phyloP scores from a whole-genome alignment of 2,888 invertebrate species.

The Aporophyla nigra region DNA sequence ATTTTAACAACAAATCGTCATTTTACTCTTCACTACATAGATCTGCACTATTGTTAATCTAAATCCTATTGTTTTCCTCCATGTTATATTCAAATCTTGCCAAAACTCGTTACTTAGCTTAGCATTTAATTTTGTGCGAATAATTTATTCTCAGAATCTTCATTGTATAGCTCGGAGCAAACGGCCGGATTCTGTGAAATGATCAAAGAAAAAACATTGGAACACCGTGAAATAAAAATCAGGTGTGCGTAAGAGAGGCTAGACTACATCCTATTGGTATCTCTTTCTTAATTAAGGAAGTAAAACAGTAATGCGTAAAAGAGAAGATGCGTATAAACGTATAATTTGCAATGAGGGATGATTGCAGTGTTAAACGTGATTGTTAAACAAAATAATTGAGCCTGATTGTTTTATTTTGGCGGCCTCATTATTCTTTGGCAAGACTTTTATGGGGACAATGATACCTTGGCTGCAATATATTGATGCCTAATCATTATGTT shows the following conservation, averaged over 20 bases:
- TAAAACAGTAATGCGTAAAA: conserved; percentile 41
- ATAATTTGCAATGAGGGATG: conserved; percentile 47
- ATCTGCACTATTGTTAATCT: background rate
- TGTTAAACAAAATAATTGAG: conserved; percentile 50
- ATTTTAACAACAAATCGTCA: background rate
- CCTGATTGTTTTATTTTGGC: conserved; percentile 55
- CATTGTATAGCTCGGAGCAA: conserved; percentile 60
- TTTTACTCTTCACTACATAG: background rate
- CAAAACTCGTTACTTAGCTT: conserved; percentile 34
- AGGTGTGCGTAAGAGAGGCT: conserved; percentile 45
- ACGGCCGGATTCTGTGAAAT: conserved; percentile 60
- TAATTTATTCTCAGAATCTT: conserved; percentile 64
- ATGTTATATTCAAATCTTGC: conserved; percentile 27
- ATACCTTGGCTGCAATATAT: conserved; percentile 7
- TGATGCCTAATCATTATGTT: conserved; percentile 34
- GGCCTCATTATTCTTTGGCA: conserved; percentile 44
- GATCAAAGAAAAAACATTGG: conserved; percentile 51
- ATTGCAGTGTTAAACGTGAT: conserved; percentile 47
- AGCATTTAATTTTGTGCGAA: conserved; percentile 36
- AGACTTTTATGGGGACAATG: conserved; percentile 52
- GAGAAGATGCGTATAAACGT: conserved; percentile 12
- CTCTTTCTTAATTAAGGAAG: conserved; percentile 55
- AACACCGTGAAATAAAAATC: conserved; percentile 65
- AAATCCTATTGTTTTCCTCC: conserved; percentile 9
- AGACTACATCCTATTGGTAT: conserved; percentile 31